Evolutionary conservation across 35 echinoderm and acorn worm species (phyloP).

Genomic region (Anneissia japonica): DNA sequence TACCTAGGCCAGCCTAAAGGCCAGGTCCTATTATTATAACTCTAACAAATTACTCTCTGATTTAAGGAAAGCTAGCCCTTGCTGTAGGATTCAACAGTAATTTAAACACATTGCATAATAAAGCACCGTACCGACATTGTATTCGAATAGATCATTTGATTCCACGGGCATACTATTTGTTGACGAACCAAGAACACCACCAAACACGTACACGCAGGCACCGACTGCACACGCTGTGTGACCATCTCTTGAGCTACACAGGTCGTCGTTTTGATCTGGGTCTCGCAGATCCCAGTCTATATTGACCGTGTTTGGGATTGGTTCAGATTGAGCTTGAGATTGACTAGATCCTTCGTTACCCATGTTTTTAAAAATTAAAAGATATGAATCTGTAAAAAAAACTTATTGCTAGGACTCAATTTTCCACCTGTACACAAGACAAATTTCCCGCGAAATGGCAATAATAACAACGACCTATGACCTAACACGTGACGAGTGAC

Average conservation of each 20-base stretch:
- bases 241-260: background rate
- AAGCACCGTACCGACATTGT: slow-evolving; percentile 4
- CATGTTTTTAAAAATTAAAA: background rate
- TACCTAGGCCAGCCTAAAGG: no score
- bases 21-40: no score
- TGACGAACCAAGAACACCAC: slow-evolving; percentile 1
- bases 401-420: no score
- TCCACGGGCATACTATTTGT: background rate
- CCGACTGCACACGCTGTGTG: background rate
- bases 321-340: background rate
- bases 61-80: no score
- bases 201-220: background rate
- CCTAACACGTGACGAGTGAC: background rate
- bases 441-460: background rate
- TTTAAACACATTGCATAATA: no score
- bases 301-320: background rate
- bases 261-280: background rate
- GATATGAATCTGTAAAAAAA: no score
- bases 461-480: background rate
- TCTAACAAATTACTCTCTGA: no score
- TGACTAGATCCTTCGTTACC: slow-evolving; percentile 3
- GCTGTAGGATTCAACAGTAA: no score
- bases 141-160: slow-evolving; percentile 11
- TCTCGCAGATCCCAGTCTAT: background rate
- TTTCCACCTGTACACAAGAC: no score